These are phyloP conservation scores for Deroptyus accipitrinus DNA, from an alignment of 2,113 vertebrate genomes.

Conservation along the genomic window DNA sequence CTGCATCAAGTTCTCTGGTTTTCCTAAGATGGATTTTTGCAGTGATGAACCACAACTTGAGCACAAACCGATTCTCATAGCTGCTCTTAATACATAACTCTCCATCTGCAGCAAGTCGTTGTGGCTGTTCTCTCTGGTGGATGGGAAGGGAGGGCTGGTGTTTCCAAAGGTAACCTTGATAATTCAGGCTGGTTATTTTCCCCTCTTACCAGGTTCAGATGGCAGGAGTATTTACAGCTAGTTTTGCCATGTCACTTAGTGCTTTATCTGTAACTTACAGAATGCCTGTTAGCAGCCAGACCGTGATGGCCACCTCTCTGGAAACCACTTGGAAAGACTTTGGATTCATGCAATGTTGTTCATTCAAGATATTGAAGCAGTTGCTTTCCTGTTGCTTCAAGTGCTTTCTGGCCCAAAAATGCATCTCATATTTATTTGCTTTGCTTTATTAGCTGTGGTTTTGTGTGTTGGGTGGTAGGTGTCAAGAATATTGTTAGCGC, in stretches of 20 bases:
- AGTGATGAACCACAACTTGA: neutral
- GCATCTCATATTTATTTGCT: neutral
- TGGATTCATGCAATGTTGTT: rapidly evolving
- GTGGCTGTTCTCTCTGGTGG: neutral
- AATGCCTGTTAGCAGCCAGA: neutral
- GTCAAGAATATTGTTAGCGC: neutral
- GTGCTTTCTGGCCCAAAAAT: neutral
- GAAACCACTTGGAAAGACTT: neutral
- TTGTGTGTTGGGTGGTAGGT: neutral
- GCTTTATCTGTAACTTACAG: neutral
- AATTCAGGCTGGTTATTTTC: neutral
- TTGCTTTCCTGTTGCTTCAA: neutral
- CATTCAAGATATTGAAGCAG: neutral
- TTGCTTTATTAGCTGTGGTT: neutral
- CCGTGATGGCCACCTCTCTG: neutral
- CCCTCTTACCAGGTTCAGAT: neutral
- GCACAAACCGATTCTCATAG: neutral
- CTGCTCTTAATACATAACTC: rapidly evolving
- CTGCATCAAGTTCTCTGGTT: neutral
- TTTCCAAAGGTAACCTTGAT: neutral
- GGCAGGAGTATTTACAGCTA: neutral
- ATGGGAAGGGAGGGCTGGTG: neutral
- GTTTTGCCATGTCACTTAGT: neutral
- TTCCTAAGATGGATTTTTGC: neutral
- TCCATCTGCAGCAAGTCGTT: rapidly evolving